Conservation (phyloP, 2,113 vertebrate species). For the Okapia johnstoni region DNA sequence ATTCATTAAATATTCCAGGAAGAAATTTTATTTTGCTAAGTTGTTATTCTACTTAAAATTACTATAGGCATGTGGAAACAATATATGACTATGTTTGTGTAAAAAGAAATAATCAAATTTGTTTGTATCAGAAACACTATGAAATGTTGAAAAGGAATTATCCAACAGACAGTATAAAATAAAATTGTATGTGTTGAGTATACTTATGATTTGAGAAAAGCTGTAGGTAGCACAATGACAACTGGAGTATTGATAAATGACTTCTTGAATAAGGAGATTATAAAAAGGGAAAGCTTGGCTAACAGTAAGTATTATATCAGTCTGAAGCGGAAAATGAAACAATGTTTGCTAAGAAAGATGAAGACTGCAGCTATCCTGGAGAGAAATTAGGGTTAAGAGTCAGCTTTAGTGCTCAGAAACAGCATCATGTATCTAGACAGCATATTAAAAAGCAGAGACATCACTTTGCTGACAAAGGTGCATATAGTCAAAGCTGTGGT, state of each 20-base stretch:
- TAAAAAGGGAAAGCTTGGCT: not conserved
- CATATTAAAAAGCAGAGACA: not conserved
- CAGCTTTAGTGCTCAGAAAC: not conserved
- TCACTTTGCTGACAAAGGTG: not conserved
- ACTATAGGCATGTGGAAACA: not conserved
- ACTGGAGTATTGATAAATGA: not conserved
- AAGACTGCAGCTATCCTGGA: not conserved
- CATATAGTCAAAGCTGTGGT: not conserved
- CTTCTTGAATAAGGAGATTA: not conserved
- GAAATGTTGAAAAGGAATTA: not conserved
- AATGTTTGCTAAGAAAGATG: not conserved
- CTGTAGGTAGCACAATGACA: not conserved
- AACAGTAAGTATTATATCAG: not conserved
- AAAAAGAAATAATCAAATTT: slow-evolving; percentile 25
- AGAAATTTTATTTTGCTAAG: slow-evolving; percentile 2
- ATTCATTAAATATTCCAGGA: not conserved
- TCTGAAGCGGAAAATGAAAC: not conserved
- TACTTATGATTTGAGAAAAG: not conserved
- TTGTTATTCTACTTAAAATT: slow-evolving; percentile 33
- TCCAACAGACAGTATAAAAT: not conserved
- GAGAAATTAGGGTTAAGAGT: not conserved
- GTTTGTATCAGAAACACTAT: not conserved
- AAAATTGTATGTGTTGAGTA: not conserved
- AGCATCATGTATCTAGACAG: not conserved
- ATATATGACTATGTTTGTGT: not conserved